These are phyloP conservation scores for Paraescarpia echinospica DNA, from an alignment of 1,140 invertebrate genomes.

Conservation along the genomic window DNA sequence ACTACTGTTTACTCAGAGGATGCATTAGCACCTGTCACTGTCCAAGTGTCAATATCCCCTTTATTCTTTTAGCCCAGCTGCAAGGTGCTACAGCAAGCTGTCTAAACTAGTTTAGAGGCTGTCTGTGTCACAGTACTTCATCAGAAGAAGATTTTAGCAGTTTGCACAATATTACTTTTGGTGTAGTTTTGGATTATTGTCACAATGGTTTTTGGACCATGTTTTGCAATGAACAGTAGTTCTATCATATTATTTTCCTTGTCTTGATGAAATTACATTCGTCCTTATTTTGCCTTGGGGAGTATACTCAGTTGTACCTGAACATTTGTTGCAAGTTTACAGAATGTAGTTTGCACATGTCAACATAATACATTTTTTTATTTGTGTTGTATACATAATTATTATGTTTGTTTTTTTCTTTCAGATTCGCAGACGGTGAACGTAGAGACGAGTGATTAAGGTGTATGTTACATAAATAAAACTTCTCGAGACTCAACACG, in stretches of 20 bases:
- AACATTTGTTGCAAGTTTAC: not conserved
- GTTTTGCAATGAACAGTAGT: too few relatives aligned
- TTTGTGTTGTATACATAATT: not conserved
- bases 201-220: too few relatives aligned
- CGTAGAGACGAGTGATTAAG: constrained; percentile 25
- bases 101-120: too few relatives aligned
- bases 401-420: constrained; percentile 18
- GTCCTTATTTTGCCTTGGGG: not conserved
- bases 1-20: too few relatives aligned
- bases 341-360: not conserved
- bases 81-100: too few relatives aligned
- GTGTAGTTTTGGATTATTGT: too few relatives aligned
- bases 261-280: not conserved
- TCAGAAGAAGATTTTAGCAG: too few relatives aligned
- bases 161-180: too few relatives aligned
- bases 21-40: too few relatives aligned
- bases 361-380: not conserved
- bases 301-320: constrained; percentile 12
- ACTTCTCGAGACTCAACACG: not conserved
- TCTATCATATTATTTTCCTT: not conserved
- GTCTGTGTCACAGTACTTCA: too few relatives aligned
- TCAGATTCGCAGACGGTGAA: constrained; percentile 29
- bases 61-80: too few relatives aligned
- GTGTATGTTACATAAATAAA: not conserved
- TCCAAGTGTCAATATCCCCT: too few relatives aligned